Conservation (phyloP, 2,888 invertebrate species). For the Ophioninae sp. region DNA sequence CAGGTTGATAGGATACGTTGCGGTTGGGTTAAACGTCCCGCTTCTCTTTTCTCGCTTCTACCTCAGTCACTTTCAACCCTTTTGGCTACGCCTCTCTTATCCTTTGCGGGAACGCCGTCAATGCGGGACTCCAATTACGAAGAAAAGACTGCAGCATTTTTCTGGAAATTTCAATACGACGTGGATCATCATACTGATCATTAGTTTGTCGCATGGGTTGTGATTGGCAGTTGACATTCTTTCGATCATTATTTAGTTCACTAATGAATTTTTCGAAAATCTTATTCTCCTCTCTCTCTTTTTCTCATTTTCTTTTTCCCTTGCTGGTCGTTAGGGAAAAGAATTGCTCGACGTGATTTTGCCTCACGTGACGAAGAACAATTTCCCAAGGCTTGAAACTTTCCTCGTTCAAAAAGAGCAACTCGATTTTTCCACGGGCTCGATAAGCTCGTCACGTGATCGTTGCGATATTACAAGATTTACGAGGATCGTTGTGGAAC, state of each 20-base stretch:
- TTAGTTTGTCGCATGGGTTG: neutral
- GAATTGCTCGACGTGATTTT: slow-evolving; percentile 22
- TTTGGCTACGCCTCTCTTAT: neutral
- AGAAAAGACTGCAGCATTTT: neutral
- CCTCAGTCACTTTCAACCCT: neutral
- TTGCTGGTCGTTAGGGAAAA: slow-evolving; percentile 59
- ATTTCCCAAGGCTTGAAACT: slow-evolving; percentile 26
- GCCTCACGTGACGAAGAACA: slow-evolving; percentile 25
- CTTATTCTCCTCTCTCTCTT: neutral
- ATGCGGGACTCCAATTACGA: neutral
- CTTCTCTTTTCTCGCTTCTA: neutral
- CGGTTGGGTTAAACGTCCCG: neutral
- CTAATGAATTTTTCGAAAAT: neutral
- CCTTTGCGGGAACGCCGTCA: neutral
- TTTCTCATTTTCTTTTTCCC: slow-evolving; percentile 19
- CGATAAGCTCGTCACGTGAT: slow-evolving; percentile 52
- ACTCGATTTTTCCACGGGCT: slow-evolving; percentile 5
- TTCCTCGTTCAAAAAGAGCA: neutral
- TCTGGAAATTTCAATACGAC: slow-evolving; percentile 13
- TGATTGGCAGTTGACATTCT: neutral
- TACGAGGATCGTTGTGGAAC: slow-evolving; percentile 63
- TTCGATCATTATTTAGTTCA: neutral
- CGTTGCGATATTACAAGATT: slow-evolving; percentile 64
- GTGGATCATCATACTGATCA: slow-evolving; percentile 27
- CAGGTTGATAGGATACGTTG: slow-evolving; percentile 31